These are phyloP conservation scores for Amblyjoppa proteus DNA, from an alignment of 2,888 invertebrate species.

Conservation along the genomic window DNA sequence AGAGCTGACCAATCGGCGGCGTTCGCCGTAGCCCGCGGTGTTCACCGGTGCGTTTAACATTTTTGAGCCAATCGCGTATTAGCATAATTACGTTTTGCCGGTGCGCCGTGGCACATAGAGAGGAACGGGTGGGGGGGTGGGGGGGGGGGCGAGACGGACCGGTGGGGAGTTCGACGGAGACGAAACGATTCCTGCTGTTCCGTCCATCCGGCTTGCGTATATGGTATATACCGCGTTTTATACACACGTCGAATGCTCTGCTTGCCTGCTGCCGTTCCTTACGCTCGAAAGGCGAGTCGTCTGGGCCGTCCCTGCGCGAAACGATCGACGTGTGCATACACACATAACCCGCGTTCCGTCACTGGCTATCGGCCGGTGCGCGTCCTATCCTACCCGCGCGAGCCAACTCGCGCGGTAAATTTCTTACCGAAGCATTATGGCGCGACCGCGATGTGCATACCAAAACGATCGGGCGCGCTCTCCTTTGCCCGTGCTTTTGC, in stretches of 20 bases:
- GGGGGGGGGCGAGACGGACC: slow-evolving; percentile 26
- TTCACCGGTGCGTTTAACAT: slow-evolving; percentile 81
- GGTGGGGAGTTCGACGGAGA: slow-evolving; percentile 8
- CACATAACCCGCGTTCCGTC: slow-evolving; percentile 72
- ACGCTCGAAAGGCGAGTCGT: slow-evolving; percentile 61
- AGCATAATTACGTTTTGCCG: slow-evolving; percentile 84
- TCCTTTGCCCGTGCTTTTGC: slow-evolving; percentile 55
- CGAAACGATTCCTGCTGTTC: slow-evolving; percentile 39
- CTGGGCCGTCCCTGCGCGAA: slow-evolving; percentile 40
- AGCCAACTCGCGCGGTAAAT: slow-evolving; percentile 76
- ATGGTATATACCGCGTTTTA: not conserved
- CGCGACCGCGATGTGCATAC: slow-evolving; percentile 76
- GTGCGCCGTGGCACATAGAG: slow-evolving; percentile 43
- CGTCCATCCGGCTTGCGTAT: slow-evolving; percentile 49
- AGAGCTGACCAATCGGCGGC: slow-evolving; percentile 72
- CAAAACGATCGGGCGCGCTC: slow-evolving; percentile 77
- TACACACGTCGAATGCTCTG: slow-evolving; percentile 50
- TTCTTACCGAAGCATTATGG: slow-evolving; percentile 82
- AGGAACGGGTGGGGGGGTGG: not conserved
- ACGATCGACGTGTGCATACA: slow-evolving; percentile 48
- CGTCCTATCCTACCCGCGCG: slow-evolving; percentile 38
- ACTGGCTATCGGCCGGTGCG: slow-evolving; percentile 70
- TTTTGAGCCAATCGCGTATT: slow-evolving; percentile 84
- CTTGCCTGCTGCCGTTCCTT: slow-evolving; percentile 60
- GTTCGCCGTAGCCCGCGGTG: slow-evolving; percentile 80